Evolutionary conservation across 2,113 vertebrate species (phyloP), one percentile per base, ranked within the genome.

Genomic region (Centropristis striata): DNA sequence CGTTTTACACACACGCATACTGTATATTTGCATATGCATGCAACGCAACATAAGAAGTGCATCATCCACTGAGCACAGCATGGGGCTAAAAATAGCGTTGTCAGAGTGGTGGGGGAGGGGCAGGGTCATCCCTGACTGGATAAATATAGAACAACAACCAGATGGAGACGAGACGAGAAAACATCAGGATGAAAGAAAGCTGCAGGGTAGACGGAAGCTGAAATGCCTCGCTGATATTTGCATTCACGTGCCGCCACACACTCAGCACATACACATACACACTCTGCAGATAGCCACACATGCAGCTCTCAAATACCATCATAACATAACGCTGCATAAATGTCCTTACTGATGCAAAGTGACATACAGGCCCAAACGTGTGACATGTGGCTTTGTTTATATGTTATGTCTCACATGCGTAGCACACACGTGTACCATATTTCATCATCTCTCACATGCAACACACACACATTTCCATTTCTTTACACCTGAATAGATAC

Each of bases 141-240:
- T 92, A 90, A 90, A 91, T 77, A 90, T 91, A 92, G 91, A 86
- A 60, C 42, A 63, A 54, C 68, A 91, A 46, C 66, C 87, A 88
- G 90, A 89, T 85, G 83, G 76, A 89, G 85, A 73, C 20, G 27
- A 87, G 87, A 74, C n/a, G 4, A 21, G 58, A 61, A 83, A 85
- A 83, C 69, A 80, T 86, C 77, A 70, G 63, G 84, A 80, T 42
- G 76, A 81, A 75, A 59, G 11, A 41, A 75, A 32, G 61, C 66
- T 57, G 60, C 75, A 10, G 67, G 85, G 36, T 6, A 49, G n/a
- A 70, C 58, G 55, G 15, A 60, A 47, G 72, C 58, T 28, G 77
- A n/a, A 42, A 73, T 37, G 28, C 20, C 20, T 39, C 12, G 12
- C 49, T 39, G 21, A 70, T 64, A 80, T 85, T 75, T 77, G 57